Conservation (phyloP, 2,113 vertebrate species). For the Choloepus hoffmanni region DNA sequence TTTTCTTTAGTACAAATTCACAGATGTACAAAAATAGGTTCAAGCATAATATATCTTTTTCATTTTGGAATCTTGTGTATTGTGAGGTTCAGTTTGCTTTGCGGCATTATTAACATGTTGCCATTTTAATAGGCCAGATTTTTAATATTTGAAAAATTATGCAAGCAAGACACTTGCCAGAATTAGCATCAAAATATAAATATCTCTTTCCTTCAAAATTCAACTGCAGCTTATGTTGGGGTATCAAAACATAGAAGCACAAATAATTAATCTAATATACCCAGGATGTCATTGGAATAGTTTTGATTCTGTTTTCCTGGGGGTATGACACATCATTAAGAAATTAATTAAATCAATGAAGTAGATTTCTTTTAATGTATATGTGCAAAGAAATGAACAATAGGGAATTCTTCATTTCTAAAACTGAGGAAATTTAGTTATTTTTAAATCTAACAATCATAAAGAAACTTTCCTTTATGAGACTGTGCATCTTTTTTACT, state of each 20-base stretch:
- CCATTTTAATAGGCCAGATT: background rate
- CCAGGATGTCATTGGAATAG: background rate
- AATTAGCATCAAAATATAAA: conserved; percentile 51
- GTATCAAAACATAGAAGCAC: conserved; percentile 32
- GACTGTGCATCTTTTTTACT: background rate
- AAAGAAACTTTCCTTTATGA: background rate
- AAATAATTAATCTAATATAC: conserved; percentile 60
- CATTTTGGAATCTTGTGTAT: background rate
- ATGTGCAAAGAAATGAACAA: background rate
- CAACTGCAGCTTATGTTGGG: conserved; percentile 1
- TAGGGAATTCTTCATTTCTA: conserved; percentile 11
- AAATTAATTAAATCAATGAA: conserved; percentile 55
- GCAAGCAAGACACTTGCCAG: background rate
- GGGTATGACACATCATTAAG: conserved; percentile 39
- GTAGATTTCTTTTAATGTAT: conserved; percentile 23
- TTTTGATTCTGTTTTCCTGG: conserved; percentile 65
- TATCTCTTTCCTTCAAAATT: background rate
- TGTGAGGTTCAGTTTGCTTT: background rate
- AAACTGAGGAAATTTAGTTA: conserved; percentile 14
- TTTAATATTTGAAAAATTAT: conserved; percentile 49
- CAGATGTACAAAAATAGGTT: background rate
- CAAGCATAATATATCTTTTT: background rate
- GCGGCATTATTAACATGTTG: background rate
- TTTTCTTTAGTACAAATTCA: background rate
- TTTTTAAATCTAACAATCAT: conserved; percentile 11